Evolutionary conservation across 2,888 invertebrate species (phyloP), one percentile per base, ranked within the genome.

Genomic region (Agrotis ipsilon): DNA sequence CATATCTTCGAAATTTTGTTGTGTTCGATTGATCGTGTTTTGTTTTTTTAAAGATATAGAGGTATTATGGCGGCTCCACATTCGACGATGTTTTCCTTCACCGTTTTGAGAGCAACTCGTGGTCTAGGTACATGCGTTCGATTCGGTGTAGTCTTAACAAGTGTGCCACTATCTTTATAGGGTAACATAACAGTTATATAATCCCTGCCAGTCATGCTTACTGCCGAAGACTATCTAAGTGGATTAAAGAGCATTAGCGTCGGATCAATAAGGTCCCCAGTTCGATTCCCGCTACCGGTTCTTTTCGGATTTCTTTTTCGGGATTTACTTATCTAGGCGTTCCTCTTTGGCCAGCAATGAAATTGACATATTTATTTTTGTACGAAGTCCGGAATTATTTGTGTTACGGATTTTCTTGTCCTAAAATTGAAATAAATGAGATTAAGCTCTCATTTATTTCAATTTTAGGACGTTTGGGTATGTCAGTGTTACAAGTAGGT

Each of bases 151-250:
- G 39, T 39, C 39, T 11, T 39, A 1, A 39, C 39, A 39, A 39
- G 39, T 39, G 39, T 39, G 39, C 39, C 39, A 39, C 39, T 39
- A 39, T 39, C 39, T 39, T 78, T 81, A 74, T 76, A 77, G 79
- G 49, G 77, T 75, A 69, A 70, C 77, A 65, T 75, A 72, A 80
- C 77, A 79, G 61, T 75, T 67, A 86, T 89, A 90, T 93, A 94
- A 94, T 92, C 92, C 90, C 83, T 89, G 93, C 93, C 94, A 93
- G 90, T 94, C 94, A 94, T 92, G 91, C 94, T 94, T 93, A 93
- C 89, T 88, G 78, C 86, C 84, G 89, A 90, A 92, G 90, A 90
- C 90, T 89, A 84, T 80, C 88, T 94, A 94, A 94, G 92, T 94
- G 94, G 94, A 94, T 94, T 93, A 93, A 85, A 87, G 86, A 86